phyloP scores from a whole-genome alignment of 2,888 invertebrate genomes.

The Deroplatys truncata region DNA sequence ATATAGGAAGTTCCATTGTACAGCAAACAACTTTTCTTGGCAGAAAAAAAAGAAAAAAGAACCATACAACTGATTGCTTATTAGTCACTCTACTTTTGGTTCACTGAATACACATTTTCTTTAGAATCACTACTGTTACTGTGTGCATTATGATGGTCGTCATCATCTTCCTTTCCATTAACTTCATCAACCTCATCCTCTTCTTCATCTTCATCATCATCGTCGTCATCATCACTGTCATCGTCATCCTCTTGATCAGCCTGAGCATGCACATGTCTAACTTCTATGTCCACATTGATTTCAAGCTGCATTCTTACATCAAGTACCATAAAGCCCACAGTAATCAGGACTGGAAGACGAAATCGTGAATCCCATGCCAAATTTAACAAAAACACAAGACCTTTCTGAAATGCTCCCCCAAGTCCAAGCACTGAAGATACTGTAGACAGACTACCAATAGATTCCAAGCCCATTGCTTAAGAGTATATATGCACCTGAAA shows the following conservation, averaged over 20 bases:
- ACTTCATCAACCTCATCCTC: background rate
- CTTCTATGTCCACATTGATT: conserved; percentile 53
- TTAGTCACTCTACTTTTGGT: background rate
- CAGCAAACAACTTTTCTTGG: too few relatives aligned
- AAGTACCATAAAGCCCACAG: conserved; percentile 61
- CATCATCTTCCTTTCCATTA: background rate
- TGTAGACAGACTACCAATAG: background rate
- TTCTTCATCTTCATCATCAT: background rate
- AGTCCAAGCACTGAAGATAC: conserved; percentile 20
- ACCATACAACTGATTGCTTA: background rate
- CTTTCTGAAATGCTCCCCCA: conserved; percentile 39
- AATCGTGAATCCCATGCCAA: conserved; percentile 68
- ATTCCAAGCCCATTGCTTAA: background rate
- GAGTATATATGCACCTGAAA: background rate
- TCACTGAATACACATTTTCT: background rate
- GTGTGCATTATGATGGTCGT: too few relatives aligned
- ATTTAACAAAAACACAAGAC: conserved; percentile 62
- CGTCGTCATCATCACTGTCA: background rate
- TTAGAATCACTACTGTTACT: background rate
- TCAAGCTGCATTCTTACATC: conserved; percentile 65
- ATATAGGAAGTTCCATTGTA: too few relatives aligned
- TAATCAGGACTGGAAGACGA: conserved; percentile 62
- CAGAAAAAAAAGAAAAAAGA: too few relatives aligned
- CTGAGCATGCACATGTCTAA: background rate
- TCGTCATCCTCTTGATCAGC: background rate